Evolutionary conservation across 1,140 invertebrate species (phyloP), one percentile per base, ranked within the genome.

Genomic region (Formica exsecta): DNA sequence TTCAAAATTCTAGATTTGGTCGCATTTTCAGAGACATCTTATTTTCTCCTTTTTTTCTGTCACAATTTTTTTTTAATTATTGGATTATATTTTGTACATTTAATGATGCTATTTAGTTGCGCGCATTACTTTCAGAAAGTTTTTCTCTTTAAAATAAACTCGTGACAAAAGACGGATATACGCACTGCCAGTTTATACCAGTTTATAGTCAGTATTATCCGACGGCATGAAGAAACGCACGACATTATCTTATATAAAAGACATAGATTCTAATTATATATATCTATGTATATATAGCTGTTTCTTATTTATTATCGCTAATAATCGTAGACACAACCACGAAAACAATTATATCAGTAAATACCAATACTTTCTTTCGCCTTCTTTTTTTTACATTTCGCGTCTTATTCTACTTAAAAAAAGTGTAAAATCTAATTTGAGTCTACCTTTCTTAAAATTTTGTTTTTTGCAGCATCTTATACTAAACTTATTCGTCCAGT

Each of bases 381-480:
- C 16, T 57, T n/a, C 22, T 25, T 38, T 70, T 68, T 25, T 59
- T 59, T 48, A 22, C 29, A 36, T 5, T 19, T 74, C 8, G 25
- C 13, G 54, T 74, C 48, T 83, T 83, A 83, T 74, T 29, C 38
- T 81, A 81, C 51, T 48, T 83, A 83, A 19, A 81, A 74, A 74
- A 83, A 83, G 38, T 83, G 68, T 83, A 83, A 83, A 83, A 74
- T 48, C 57, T 83, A 74, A 0, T 32, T 61, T 73, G 2, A 44
- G n/a, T 22, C 64, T 71, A 57, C 1, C 36, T 68, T 32, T 32
- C 29, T 41, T 41, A 25, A 8, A 68, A 38, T 19, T 71, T 80
- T 44, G 9, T 36, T 32, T 36, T 57, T 41, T 44, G 48, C 22
- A 0, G 6, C 25, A 25, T 38, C 36, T 54, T 51, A 16, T 25